Percentiles rank a stretch among this genome's conserved stretches.
Evolutionary conservation across 2,113 vertebrate species (phyloP).

Genomic region (Ahaetulla prasina): DNA sequence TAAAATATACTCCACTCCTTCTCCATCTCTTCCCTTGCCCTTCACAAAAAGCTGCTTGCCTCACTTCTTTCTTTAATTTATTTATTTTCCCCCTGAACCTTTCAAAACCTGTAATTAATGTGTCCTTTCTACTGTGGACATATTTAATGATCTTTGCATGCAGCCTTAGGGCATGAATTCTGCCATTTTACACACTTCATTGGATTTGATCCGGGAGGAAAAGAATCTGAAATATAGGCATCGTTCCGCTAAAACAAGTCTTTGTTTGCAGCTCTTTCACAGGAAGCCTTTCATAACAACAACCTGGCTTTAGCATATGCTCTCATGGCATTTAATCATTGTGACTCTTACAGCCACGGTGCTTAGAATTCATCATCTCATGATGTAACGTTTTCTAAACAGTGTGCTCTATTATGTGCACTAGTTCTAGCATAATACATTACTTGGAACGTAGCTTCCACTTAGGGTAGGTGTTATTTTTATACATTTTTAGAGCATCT

Average conservation of each 20-base stretch:
- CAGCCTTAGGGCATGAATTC: background rate
- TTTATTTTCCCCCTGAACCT: background rate
- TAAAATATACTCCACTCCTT: background rate
- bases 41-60: background rate
- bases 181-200: background rate
- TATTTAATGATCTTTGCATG: conserved; percentile 2
- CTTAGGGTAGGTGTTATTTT: conserved; percentile 55
- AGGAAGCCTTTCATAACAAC: background rate
- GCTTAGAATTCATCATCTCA: conserved; percentile 41
- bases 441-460: conserved; percentile 41
- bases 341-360: conserved; percentile 17
- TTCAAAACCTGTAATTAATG: background rate
- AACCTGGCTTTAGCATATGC: background rate
- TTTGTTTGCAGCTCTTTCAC: background rate
- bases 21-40: background rate
- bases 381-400: conserved; percentile 42
- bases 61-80: background rate
- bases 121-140: background rate
- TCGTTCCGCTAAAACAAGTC: background rate
- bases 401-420: conserved; percentile 48
- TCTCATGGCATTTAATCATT: conserved; percentile 16
- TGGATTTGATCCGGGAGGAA: background rate
- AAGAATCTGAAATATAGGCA: background rate
- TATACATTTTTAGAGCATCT: conserved; percentile 50
- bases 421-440: conserved; percentile 52